phyloP scores from a whole-genome alignment of 2,888 invertebrate species.

The Rotaria macrura region DNA sequence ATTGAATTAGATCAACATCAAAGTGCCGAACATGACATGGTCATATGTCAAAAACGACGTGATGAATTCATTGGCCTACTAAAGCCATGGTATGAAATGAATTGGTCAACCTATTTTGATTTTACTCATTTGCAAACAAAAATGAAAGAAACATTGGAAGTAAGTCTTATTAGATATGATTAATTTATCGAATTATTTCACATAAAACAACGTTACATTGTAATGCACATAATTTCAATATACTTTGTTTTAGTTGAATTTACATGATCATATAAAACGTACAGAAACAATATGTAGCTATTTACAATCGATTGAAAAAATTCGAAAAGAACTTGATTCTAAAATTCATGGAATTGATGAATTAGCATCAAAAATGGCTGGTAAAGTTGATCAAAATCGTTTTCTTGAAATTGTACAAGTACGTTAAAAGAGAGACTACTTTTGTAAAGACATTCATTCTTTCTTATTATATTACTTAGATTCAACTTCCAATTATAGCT shows the following conservation, averaged over 20 bases:
- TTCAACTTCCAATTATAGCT: background rate
- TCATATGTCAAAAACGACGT: background rate
- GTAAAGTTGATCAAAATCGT: background rate
- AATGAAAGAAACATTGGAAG: background rate
- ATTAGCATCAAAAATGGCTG: background rate
- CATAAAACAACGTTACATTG: too few species aligned
- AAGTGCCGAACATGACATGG: background rate
- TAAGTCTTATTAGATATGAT: background rate
- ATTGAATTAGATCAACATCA: background rate
- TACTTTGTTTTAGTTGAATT: background rate
- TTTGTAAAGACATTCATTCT: too few species aligned
- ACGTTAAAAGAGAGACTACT: background rate
- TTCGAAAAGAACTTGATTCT: background rate
- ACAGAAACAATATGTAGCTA: background rate
- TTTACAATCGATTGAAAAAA: background rate
- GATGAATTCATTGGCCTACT: background rate
- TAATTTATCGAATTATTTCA: too few species aligned
- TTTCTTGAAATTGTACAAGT: background rate
- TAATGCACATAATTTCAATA: too few species aligned
- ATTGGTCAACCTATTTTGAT: background rate
- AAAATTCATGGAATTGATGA: background rate
- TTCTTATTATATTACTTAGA: background rate
- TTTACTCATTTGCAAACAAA: background rate
- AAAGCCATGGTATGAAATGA: background rate
- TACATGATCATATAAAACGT: background rate